Conservation (phyloP, 2,113 vertebrate genomes). For the Melospiza melodia region DNA sequence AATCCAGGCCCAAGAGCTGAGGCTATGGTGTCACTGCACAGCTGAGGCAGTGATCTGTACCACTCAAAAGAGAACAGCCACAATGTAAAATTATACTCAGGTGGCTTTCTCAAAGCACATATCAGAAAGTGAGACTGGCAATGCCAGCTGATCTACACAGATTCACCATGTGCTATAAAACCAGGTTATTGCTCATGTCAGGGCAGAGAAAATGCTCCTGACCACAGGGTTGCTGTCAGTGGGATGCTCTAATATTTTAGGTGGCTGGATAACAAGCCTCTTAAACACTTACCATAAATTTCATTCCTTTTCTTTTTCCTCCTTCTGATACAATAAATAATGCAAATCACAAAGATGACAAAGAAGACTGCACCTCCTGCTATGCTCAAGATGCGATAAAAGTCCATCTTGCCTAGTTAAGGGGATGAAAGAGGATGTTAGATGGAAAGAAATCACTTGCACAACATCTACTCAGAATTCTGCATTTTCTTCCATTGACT, state of each 20-base stretch:
- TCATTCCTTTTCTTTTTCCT: background rate
- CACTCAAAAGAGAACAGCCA: background rate
- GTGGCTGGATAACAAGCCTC: background rate
- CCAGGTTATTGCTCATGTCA: background rate
- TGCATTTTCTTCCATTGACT: background rate
- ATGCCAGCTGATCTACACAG: background rate
- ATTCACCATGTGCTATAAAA: background rate
- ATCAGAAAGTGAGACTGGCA: background rate
- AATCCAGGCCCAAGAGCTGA: background rate
- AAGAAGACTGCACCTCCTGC: slow-evolving; percentile 29
- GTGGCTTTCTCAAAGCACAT: background rate
- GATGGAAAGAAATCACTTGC: background rate
- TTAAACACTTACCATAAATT: slow-evolving; percentile 23
- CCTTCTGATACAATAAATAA: slow-evolving; percentile 58
- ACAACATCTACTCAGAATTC: background rate
- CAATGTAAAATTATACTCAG: background rate
- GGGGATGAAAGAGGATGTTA: background rate
- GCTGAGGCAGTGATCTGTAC: background rate
- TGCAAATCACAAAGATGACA: background rate
- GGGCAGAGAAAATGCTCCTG: background rate
- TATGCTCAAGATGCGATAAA: slow-evolving; percentile 34
- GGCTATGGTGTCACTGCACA: background rate
- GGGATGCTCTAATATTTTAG: background rate
- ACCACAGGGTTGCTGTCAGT: background rate
- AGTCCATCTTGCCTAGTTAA: slow-evolving; percentile 9